Evolutionary conservation across 1,140 invertebrate species (phyloP).

Genomic region (Pectinophora gossypiella): DNA sequence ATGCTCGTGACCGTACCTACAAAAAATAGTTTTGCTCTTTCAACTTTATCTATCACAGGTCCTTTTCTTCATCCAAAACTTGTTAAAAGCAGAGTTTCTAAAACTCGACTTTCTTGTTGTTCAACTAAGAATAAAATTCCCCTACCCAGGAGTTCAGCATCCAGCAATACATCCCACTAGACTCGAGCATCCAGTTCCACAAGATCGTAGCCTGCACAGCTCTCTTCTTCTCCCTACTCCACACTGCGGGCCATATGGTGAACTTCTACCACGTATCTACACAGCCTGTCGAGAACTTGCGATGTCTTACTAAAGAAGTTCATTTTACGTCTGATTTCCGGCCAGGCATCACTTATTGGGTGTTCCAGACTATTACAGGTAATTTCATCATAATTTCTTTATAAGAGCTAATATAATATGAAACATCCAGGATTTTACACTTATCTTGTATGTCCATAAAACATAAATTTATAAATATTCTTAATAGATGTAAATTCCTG

Average conservation of each 20-base stretch:
- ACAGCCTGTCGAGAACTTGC: constrained; percentile 94
- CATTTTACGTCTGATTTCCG: constrained; percentile 94
- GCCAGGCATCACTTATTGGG: constrained; percentile 94
- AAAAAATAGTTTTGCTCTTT: too few relatives aligned
- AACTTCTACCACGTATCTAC: constrained; percentile 99
- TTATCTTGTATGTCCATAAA: too few relatives aligned
- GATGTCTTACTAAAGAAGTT: constrained; percentile 96
- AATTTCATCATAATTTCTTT: constrained; percentile 16
- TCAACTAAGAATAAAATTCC: neutral
- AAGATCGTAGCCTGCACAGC: constrained; percentile 98
- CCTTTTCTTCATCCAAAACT: neutral
- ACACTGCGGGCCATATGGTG: constrained; percentile 97
- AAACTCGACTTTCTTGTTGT: constrained; percentile 4
- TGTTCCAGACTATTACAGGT: constrained; percentile 97
- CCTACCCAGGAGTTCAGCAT: constrained; percentile 92
- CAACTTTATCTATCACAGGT: neutral
- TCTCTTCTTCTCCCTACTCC: constrained; percentile 93
- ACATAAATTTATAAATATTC: too few relatives aligned
- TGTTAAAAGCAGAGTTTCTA: constrained; percentile 1
- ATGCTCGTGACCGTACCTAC: too few relatives aligned
- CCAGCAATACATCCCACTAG: constrained; percentile 98
- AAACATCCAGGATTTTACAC: too few relatives aligned
- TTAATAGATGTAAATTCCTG: too few relatives aligned
- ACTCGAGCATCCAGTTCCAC: constrained; percentile 98
- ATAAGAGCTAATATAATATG: too few relatives aligned